Base-by-base conservation (phyloP, 1,140 invertebrate genomes). In the Theocolax elegans region DNA sequence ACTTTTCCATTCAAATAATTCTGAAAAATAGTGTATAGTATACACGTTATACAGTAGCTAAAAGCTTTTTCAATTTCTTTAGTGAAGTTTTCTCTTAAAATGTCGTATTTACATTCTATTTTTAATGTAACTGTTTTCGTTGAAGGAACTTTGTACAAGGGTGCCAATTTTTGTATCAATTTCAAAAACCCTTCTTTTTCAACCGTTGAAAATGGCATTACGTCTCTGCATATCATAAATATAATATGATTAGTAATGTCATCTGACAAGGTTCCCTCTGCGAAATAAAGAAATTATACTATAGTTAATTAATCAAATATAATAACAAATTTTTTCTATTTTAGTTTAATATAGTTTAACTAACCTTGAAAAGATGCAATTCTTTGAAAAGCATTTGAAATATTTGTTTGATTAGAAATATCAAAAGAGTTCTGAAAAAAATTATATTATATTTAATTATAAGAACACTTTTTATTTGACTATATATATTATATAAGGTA, bases 91-190 rank as follows among this genome's bases (percentile, higher is more conserved):
- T 4, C 29, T 44, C 17, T 40, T 13, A 23, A 21, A 44, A 62
- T n/a, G 12, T 44, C 15, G 25, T 62, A 62, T 25, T 44, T 42
- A 4, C 44, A 15, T 62, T 62, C 58, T 44, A 62, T 21, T 44
- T 29, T 40, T 17, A 4, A 7, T 9, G 40, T 62, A 3, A 62
- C 23, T 8, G 58, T 62, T 42, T 12, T 21, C 21, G 12, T 10
- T 19, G 15, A 19, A 10, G 54, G 54, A 6, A 58, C n/a, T 38
- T 35, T 13, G 21, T 35, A 58, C 10, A 40, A 35, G 2, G 29
- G 54, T 6, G 29, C 54, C 15, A 35, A 15, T 17, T 8, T 38
- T 35, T 58, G 6, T n/a, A 40, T 19, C 4, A 58, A 29, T 7
- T 4, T 7, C 35, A 6, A 8, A 35, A 58, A 58, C 10, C 54